phyloP scores from a whole-genome alignment of 2,113 vertebrate genomes.

The Dipodomys ordii region DNA sequence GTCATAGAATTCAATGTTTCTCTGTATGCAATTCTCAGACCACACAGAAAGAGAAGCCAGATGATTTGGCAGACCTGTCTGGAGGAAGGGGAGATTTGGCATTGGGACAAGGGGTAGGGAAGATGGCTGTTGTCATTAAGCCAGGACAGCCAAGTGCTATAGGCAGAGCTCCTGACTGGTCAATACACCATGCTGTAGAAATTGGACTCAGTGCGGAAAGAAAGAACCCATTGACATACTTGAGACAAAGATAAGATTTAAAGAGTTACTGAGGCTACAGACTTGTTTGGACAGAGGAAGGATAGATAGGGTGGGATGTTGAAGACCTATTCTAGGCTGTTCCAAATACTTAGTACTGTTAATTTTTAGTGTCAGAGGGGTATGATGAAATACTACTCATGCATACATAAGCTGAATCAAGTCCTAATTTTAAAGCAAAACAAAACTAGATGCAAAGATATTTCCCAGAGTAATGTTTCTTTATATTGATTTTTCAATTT shows the following conservation, averaged over 20 bases:
- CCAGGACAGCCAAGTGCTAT: neutral
- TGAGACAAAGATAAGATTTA: neutral
- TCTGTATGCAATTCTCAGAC: constrained; percentile 56
- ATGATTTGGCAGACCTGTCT: constrained; percentile 28
- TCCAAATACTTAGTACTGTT: neutral
- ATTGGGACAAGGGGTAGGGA: neutral
- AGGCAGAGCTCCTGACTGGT: neutral
- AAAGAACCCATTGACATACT: neutral
- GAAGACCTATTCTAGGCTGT: neutral
- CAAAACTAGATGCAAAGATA: neutral
- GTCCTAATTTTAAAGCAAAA: constrained; percentile 21
- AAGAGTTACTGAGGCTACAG: neutral
- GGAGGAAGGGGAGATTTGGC: constrained; percentile 13
- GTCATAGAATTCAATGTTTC: constrained; percentile 29
- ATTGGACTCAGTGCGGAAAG: neutral
- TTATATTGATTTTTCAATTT: neutral
- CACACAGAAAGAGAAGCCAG: constrained; percentile 52
- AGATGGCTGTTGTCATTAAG: neutral
- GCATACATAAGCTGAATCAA: neutral
- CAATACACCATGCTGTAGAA: neutral
- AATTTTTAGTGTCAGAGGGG: neutral
- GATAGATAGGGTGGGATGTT: neutral
- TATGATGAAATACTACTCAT: neutral
- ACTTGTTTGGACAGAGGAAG: neutral
- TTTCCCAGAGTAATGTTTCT: neutral